Base-by-base conservation (phyloP, 2,113 vertebrate species). In the Taurulus bubalis region DNA sequence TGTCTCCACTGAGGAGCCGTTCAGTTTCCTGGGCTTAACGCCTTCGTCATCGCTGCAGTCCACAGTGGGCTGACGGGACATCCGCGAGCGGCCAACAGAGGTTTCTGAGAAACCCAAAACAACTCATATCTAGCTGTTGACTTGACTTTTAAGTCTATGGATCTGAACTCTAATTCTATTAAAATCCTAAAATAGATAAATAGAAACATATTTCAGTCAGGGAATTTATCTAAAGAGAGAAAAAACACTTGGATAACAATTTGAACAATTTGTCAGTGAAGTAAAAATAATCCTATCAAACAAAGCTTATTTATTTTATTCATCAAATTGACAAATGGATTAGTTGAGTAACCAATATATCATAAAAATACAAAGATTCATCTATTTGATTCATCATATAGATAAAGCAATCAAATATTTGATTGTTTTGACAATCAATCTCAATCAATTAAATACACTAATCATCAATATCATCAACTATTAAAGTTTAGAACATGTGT, bases 11-110 rank as follows among this genome's bases (percentile, higher is more conserved):
- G 91, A 75, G 0, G 84, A 93, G 66, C 95, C 92, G 14, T 93
- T 92, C 65, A 95, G 79, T 71, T 93, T 96, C 70, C 82, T 89
- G 62, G 90, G 82, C n/a, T 87, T 90, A 79, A 75, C 62, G 40
- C 82, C 72, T 34, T 94, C 91, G 4, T 86, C 76, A 2, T 75
- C 24, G 36, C 78, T 71, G 80, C 59, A 0, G 81, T 79, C 87
- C 51, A 79, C 82, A 2, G 83, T 65, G 65, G 60, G 82, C 47
- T 68, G 75, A 79, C 73, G 90, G 59, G 83, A 75, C 32, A 84
- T 15, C 0, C 73, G 20, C 22, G 64, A 38, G 26, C 71, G 36
- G 0, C 71, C 77, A 8, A 60, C 12, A 20, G 68, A 88, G 24
- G 32, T 87, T 53, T 94, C 94, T 94, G 79, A 89, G 69, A 15